Conservation (phyloP, 2,113 vertebrate species). For the Hyaena hyaena region DNA sequence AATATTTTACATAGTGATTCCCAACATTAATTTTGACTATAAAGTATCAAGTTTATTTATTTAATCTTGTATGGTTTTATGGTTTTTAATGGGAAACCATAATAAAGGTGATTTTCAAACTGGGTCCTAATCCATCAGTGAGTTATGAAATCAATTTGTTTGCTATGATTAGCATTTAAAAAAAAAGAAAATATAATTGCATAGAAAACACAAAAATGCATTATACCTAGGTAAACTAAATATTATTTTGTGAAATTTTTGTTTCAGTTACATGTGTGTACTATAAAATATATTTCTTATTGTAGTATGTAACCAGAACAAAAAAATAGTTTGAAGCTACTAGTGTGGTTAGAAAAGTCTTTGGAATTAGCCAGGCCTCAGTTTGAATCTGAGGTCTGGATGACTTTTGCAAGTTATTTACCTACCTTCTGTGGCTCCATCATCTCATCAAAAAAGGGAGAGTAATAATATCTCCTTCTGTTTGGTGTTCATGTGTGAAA, state of each 20-base stretch:
- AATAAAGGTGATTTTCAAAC: constrained; percentile 30
- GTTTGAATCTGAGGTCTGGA: not conserved
- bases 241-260: constrained; percentile 38
- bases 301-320: not conserved
- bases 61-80: not conserved
- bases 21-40: constrained; percentile 43
- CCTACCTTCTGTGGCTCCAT: not conserved
- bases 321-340: not conserved
- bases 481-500: not conserved
- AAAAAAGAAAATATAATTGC: constrained; percentile 7
- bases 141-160: constrained; percentile 42
- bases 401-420: not conserved
- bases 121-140: not conserved
- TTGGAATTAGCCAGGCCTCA: not conserved
- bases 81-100: not conserved
- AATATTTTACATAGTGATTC: constrained; percentile 22
- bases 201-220: not conserved
- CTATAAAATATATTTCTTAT: not conserved
- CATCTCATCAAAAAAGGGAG: not conserved
- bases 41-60: not conserved
- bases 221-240: not conserved
- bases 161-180: not conserved
- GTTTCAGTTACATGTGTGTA: not conserved
- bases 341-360: not conserved
- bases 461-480: not conserved